Conservation (phyloP, 2,797 vertebrate genomes). For the Clarias platycephalus region DNA sequence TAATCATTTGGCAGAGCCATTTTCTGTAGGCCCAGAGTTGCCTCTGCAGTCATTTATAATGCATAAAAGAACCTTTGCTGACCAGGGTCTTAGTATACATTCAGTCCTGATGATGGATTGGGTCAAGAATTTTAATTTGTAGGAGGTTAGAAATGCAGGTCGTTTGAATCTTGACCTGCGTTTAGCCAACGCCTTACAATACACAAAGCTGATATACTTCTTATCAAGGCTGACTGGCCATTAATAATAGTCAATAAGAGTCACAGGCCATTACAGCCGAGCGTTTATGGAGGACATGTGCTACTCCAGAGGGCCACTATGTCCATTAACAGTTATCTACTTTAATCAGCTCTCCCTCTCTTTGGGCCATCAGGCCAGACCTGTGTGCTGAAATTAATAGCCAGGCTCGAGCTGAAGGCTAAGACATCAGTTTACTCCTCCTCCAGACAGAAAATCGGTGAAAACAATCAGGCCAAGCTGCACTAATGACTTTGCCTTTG, state of each 20-base stretch:
- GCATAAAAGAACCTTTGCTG: constrained; percentile 43
- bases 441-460: constrained; percentile 61
- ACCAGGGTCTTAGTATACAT: constrained; percentile 33
- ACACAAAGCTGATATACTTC: constrained; percentile 51
- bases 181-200: constrained; percentile 42
- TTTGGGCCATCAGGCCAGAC: constrained; percentile 55
- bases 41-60: constrained; percentile 34
- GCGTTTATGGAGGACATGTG: constrained; percentile 54
- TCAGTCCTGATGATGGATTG: constrained; percentile 38
- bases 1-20: constrained; percentile 45
- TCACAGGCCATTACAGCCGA: constrained; percentile 56
- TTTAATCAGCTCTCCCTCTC: constrained; percentile 58
- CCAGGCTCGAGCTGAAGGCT: constrained; percentile 53
- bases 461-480: constrained; percentile 59
- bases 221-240: constrained; percentile 54
- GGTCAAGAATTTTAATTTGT: constrained; percentile 37
- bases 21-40: constrained; percentile 30
- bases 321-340: constrained; percentile 59
- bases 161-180: constrained; percentile 33
- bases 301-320: constrained; percentile 54
- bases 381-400: constrained; percentile 58
- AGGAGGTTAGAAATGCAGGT: constrained; percentile 28
- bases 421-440: constrained; percentile 60
- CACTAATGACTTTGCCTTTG: constrained; percentile 60
- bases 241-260: constrained; percentile 58